These are phyloP conservation scores for Galeopterus variegatus DNA, from an alignment of 2,113 vertebrate genomes.

Conservation along the genomic window DNA sequence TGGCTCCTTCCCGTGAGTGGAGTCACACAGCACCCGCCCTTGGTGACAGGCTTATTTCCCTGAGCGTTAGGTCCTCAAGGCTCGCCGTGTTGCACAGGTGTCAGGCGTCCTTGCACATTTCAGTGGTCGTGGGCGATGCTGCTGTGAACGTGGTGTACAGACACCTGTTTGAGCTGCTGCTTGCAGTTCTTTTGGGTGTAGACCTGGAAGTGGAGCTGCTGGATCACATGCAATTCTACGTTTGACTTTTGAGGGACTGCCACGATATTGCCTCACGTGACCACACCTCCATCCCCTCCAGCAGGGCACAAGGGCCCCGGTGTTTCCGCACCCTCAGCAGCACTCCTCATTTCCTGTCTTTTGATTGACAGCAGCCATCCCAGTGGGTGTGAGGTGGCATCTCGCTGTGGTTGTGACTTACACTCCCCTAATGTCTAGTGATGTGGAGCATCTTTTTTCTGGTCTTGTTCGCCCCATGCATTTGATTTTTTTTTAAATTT, in stretches of 20 bases:
- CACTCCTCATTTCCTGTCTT: not conserved
- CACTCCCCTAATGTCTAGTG: rapidly evolving
- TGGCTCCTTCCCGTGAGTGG: rapidly evolving
- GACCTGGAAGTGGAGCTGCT: not conserved
- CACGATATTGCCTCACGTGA: too few species aligned
- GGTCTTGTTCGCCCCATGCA: not conserved
- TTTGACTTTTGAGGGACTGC: not conserved
- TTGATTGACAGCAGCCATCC: not conserved
- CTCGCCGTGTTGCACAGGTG: rapidly evolving
- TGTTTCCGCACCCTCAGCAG: not conserved
- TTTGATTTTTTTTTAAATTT: not conserved
- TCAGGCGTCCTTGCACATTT: too few species aligned
- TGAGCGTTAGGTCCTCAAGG: rapidly evolving
- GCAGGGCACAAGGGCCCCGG: rapidly evolving
- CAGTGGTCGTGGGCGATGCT: rapidly evolving
- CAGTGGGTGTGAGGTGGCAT: rapidly evolving
- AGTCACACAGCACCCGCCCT: rapidly evolving
- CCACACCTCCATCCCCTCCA: too few species aligned
- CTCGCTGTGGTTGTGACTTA: not conserved
- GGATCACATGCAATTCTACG: rapidly evolving
- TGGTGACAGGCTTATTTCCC: not conserved
- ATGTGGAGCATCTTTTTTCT: rapidly evolving
- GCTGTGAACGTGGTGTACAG: rapidly evolving
- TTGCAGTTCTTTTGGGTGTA: rapidly evolving
- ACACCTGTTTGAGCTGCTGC: rapidly evolving